phyloP scores from a whole-genome alignment of 2,888 invertebrate genomes.

The Drosophila kuntzei region DNA sequence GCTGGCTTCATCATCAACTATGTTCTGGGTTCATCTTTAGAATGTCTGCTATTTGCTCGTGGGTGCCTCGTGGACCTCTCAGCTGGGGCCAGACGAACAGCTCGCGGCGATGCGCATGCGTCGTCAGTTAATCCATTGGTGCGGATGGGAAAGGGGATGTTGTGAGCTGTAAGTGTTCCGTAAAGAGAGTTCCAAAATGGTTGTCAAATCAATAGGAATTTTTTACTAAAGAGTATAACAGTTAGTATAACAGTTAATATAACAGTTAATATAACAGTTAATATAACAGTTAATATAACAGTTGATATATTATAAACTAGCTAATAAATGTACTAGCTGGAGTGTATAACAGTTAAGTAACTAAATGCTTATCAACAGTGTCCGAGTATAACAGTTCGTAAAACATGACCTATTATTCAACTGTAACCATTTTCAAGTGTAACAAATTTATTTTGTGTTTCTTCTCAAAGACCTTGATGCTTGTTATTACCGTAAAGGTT shows the following conservation, averaged over 20 bases:
- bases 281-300: not conserved
- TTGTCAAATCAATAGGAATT: not conserved
- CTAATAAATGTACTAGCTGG: not conserved
- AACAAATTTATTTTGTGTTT: not conserved
- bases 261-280: not conserved
- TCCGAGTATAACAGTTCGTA: conserved; percentile 2
- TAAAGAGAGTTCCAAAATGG: not conserved
- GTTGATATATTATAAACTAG: not conserved
- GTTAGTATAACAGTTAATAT: not conserved
- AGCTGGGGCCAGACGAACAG: conserved; percentile 19
- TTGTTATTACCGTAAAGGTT: not conserved
- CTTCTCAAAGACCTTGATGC: not conserved
- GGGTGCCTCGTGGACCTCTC: conserved; percentile 56
- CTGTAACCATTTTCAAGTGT: not conserved
- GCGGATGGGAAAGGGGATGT: conserved; percentile 7
- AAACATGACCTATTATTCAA: not conserved
- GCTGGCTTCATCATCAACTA: conserved; percentile 72
- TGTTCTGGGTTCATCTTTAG: conserved; percentile 49
- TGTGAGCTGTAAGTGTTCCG: conserved; percentile 16
- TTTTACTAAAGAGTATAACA: not conserved
- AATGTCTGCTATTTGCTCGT: conserved; percentile 48
- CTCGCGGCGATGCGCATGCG: conserved; percentile 28
- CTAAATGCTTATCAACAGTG: not conserved
- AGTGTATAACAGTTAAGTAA: not conserved
- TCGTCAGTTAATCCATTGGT: conserved; percentile 26